phyloP scores from a whole-genome alignment of 1,140 invertebrate genomes.

The Drosophila simulans region DNA sequence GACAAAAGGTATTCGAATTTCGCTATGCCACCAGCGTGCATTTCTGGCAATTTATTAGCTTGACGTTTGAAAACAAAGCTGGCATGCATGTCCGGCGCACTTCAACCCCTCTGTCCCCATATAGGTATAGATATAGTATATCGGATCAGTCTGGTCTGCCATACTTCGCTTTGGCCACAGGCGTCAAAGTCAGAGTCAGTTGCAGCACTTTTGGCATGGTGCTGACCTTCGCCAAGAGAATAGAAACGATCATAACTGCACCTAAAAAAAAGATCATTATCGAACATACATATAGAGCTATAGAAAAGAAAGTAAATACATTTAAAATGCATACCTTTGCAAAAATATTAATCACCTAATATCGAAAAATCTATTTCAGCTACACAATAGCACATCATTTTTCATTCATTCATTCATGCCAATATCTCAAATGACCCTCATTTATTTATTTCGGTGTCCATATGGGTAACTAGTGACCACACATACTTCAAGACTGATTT shows the following conservation, averaged over 20 bases:
- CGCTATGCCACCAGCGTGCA: slow-evolving; percentile 35
- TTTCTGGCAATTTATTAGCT: slow-evolving; percentile 42
- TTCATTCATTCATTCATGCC: not conserved
- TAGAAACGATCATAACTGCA: slow-evolving; percentile 47
- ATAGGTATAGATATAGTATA: slow-evolving; percentile 7
- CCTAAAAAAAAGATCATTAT: slow-evolving; percentile 2
- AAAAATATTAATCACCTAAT: not conserved
- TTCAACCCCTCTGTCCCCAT: not conserved
- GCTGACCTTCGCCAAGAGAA: slow-evolving; percentile 73
- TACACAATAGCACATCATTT: not conserved
- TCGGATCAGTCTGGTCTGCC: slow-evolving; percentile 36
- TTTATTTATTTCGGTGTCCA: not conserved
- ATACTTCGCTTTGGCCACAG: slow-evolving; percentile 53
- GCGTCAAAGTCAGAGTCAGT: slow-evolving; percentile 43
- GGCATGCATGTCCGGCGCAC: slow-evolving; percentile 52
- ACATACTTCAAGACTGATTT: slow-evolving; percentile 40
- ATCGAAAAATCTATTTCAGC: not conserved
- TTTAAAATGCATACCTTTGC: too few species aligned
- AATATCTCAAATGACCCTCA: not conserved
- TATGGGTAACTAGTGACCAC: slow-evolving; percentile 25
- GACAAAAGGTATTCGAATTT: slow-evolving; percentile 42
- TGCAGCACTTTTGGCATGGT: slow-evolving; percentile 44
- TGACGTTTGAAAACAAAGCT: slow-evolving; percentile 46
- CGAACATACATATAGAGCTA: not conserved
- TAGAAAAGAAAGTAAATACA: not conserved